A percentile compares a stretch with the other conserved stretches of the same genome.
These are phyloP conservation scores for Myripristis jacobus DNA, from an alignment of 2,797 vertebrate genomes.

Conservation along the genomic window DNA sequence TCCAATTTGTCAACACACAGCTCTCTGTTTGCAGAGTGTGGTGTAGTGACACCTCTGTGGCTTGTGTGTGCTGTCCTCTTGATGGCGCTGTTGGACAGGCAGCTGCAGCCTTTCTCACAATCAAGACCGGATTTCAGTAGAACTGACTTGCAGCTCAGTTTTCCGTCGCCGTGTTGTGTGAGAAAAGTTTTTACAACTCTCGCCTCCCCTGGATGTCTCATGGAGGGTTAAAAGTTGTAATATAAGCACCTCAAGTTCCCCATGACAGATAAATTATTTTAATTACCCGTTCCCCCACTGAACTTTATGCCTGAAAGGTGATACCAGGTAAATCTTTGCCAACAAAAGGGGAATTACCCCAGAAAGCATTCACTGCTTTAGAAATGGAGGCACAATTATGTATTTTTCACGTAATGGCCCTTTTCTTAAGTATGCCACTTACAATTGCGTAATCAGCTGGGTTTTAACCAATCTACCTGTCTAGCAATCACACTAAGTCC, in stretches of 20 bases:
- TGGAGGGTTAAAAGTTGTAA: not conserved
- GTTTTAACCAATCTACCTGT: constrained; percentile 13
- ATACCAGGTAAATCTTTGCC: constrained; percentile 17
- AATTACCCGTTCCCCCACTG: constrained; percentile 14
- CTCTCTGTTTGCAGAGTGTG: no score
- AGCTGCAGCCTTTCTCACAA: not conserved
- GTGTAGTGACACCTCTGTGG: no score
- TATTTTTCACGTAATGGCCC: constrained; percentile 29
- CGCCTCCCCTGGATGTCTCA: not conserved
- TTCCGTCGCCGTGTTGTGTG: not conserved
- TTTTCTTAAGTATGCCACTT: constrained; percentile 39
- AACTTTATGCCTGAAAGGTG: constrained; percentile 19
- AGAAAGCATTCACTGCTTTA: not conserved
- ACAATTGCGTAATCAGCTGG: constrained; percentile 10
- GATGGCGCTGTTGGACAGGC: constrained; percentile 54
- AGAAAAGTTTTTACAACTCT: no score
- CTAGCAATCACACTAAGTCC: constrained; percentile 26
- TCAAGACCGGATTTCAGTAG: not conserved
- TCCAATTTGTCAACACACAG: no score
- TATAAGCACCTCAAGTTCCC: not conserved
- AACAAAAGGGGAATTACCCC: constrained; percentile 18
- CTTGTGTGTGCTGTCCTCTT: constrained; percentile 30
- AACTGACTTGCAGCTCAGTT: not conserved
- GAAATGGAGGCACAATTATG: constrained; percentile 4
- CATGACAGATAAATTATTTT: constrained; percentile 22